Evolutionary conservation across 2,888 invertebrate species (phyloP).

Genomic region (Pristionchus fissidentatus): DNA sequence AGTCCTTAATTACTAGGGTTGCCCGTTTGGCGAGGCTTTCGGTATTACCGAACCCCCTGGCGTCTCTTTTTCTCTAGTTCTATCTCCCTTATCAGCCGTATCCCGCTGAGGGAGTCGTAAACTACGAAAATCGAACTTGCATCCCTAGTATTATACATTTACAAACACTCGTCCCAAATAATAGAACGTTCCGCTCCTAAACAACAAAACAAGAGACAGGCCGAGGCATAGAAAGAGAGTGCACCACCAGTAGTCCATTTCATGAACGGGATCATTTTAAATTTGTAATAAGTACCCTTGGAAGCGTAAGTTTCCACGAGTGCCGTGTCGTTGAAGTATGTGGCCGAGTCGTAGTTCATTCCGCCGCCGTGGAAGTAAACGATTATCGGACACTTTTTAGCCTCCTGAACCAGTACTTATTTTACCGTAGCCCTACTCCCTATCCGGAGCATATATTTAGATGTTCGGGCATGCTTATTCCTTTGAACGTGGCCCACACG

Average conservation of each 20-base stretch:
- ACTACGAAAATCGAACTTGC: background rate
- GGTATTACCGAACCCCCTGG: no score
- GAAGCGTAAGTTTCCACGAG: constrained; percentile 18
- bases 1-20: no score
- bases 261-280: no score
- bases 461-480: background rate
- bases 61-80: no score
- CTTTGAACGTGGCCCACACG: no score
- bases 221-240: background rate
- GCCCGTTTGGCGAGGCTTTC: no score
- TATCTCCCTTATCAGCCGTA: background rate
- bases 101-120: background rate
- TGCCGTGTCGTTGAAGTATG: constrained; percentile 42
- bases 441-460: background rate
- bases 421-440: background rate
- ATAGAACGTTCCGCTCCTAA: background rate
- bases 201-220: background rate
- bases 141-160: no score
- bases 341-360: constrained; percentile 47
- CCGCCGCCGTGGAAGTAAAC: constrained; percentile 46
- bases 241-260: no score
- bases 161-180: no score
- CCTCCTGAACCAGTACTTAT: background rate
- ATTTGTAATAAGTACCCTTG: background rate
- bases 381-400: constrained; percentile 37